Evolutionary conservation across 2,797 vertebrate species (phyloP), one percentile per base, ranked within the genome.

Genomic region (Hypotaenidia okinawae): DNA sequence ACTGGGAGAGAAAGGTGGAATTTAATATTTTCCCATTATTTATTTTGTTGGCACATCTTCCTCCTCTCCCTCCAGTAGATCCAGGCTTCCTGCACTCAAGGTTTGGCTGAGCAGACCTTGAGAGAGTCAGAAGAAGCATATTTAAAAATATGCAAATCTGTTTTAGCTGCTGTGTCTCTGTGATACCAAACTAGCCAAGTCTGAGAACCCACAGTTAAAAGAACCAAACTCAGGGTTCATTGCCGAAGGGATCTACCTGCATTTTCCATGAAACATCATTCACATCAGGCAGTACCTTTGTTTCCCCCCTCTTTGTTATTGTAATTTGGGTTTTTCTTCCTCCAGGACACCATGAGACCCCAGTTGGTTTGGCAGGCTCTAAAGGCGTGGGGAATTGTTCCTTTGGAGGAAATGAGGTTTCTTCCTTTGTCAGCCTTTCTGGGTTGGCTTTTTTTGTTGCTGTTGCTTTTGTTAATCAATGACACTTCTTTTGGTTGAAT

Each of bases 331-430:
- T 16, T 13, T 0, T 1, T 35, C 25, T 33, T 37, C 58, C 21
- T 78, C 17, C 10, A 10, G 70, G 43, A 24, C 43, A 25, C 3
- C 11, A 37, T 37, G 61, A 54, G 17, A 8, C 51, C 19, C 5
- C 9, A 4, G n/a, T 35, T 70, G 52, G 35, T 80, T 91, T 70
- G 74, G 32, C 64, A 16, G 0, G 58, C 35, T 68, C 69, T 52
- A 64, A 58, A 43, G 1, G 1, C 1, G 4, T 32, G 54, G 15
- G 59, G 32, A 62, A 52, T 84, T 93, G 24, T 13, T 76, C 10
- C 24, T 57, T 6, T 1, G 1, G 43, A 79, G n/a, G 81, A n/a
- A 61, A 30, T 6, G 1, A 0, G 0, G 3, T 25, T 74, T 67
- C 39, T 76, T 16, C 69, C 51, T 81, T 70, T 64, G 59, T 67